Conservation (phyloP, 2,888 invertebrate genomes). For the Oligia strigilis region DNA sequence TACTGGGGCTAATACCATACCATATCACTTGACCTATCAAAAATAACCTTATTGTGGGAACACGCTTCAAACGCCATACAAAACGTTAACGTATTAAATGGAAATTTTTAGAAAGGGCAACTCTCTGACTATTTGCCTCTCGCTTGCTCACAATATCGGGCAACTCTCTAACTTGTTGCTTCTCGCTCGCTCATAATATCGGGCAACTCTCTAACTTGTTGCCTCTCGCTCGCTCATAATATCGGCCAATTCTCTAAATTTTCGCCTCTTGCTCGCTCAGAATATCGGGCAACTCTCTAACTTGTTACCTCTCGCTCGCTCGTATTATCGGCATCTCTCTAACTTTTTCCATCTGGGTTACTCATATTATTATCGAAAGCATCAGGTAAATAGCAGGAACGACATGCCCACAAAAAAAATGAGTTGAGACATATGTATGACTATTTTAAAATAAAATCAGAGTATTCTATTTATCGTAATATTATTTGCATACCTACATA, state of each 20-base stretch:
- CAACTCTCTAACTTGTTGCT: neutral
- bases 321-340: neutral
- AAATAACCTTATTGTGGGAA: neutral
- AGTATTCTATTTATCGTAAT: constrained; percentile 17
- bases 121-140: neutral
- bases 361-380: neutral
- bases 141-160: neutral
- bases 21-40: constrained; percentile 17
- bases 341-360: neutral
- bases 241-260: neutral
- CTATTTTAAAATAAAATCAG: constrained; percentile 2
- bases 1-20: neutral
- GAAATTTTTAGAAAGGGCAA: neutral
- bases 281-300: neutral
- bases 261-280: neutral
- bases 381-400: neutral
- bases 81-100: neutral
- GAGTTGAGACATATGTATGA: neutral
- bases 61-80: neutral
- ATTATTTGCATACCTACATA: constrained; percentile 20
- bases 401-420: neutral
- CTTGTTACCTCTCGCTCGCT: neutral
- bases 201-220: neutral
- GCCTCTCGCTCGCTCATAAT: neutral
- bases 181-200: neutral